These are phyloP conservation scores for Chionodraco myersi DNA, from an alignment of 2,113 vertebrate genomes.

Conservation along the genomic window DNA sequence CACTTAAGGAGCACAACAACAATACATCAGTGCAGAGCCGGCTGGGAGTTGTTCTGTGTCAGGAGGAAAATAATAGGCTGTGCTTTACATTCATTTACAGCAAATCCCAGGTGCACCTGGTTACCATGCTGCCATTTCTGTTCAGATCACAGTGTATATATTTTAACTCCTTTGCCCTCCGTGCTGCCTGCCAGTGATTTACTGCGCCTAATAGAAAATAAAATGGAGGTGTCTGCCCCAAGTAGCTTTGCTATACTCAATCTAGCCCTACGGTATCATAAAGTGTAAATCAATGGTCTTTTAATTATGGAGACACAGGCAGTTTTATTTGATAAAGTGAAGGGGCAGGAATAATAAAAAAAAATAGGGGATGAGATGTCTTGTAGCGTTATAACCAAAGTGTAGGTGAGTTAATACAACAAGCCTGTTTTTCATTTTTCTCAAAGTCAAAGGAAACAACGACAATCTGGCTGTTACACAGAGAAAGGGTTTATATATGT, in stretches of 20 bases:
- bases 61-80: background rate
- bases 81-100: slow-evolving; percentile 9
- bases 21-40: background rate
- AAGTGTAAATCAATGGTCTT: background rate
- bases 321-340: background rate
- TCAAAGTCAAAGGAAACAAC: rapidly evolving
- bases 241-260: background rate
- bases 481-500: background rate
- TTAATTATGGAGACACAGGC: background rate
- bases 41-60: background rate
- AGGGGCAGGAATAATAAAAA: background rate
- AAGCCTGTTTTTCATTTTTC: background rate
- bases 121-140: background rate
- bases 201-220: background rate
- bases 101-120: background rate
- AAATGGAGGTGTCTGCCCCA: background rate
- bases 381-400: background rate
- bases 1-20: background rate
- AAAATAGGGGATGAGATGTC: background rate
- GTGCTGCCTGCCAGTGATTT: background rate
- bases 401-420: background rate
- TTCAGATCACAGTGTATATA: background rate
- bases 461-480: background rate
- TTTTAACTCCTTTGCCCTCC: background rate
- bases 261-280: background rate